A percentile compares a stretch with the other conserved stretches of the same genome.
Evolutionary conservation across 2,797 vertebrate genomes (phyloP).

Genomic region (Phaenicophaeus curvirostris): DNA sequence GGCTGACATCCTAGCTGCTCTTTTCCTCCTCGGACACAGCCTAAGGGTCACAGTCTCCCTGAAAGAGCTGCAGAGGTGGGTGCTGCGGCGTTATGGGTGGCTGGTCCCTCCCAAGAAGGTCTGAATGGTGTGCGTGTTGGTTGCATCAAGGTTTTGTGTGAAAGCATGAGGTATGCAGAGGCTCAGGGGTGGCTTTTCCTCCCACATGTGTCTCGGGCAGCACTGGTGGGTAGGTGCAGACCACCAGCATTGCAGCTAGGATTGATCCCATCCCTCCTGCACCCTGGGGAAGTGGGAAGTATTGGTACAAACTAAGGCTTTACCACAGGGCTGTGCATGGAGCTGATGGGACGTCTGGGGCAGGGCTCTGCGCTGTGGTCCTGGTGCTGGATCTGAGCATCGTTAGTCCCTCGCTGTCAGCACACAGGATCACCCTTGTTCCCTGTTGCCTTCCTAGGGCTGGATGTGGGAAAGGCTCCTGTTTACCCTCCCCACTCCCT

Average conservation of each 20-base stretch:
- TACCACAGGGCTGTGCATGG: neutral
- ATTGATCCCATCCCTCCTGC: neutral
- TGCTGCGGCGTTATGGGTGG: neutral
- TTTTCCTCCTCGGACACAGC: constrained; percentile 93
- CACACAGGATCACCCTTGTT: neutral
- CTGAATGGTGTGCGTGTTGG: fast-evolving
- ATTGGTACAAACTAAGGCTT: neutral
- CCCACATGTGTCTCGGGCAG: fast-evolving
- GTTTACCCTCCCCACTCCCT: fast-evolving
- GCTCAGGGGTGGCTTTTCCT: neutral
- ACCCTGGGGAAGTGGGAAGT: neutral
- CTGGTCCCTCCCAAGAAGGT: fast-evolving
- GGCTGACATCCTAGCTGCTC: constrained; percentile 94
- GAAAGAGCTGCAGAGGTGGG: constrained; percentile 97
- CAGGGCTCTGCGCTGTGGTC: neutral
- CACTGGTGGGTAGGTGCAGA: neutral
- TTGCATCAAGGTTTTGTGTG: neutral
- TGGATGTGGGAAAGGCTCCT: neutral
- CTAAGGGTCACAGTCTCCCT: constrained; percentile 87
- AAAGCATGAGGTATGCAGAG: neutral
- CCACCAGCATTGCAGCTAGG: fast-evolving
- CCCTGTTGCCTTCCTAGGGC: neutral
- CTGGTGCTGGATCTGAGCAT: fast-evolving
- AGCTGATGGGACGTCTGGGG: neutral
- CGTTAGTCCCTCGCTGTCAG: neutral